Percentiles rank a stretch among this genome's conserved stretches.
Evolutionary conservation across 2,113 vertebrate genomes (phyloP).

Genomic region (Aptenodytes patagonicus): DNA sequence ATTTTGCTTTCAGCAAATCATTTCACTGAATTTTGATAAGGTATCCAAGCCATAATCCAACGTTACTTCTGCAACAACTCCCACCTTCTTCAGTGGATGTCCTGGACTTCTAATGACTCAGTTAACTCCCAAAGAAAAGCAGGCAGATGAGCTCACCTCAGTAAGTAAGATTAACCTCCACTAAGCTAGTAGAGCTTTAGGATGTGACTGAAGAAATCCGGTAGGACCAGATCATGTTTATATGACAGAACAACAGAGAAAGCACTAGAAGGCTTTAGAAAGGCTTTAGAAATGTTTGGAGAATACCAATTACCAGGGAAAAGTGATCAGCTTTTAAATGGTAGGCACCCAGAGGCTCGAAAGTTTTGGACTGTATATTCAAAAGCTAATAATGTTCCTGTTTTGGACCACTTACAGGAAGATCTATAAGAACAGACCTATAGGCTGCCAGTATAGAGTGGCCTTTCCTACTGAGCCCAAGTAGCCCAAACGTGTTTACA

Average conservation of each 20-base stretch:
- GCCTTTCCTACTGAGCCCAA: neutral
- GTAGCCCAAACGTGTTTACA: neutral
- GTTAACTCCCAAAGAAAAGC: neutral
- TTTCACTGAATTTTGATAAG: neutral
- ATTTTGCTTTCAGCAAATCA: neutral
- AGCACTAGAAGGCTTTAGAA: neutral
- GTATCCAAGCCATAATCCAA: neutral
- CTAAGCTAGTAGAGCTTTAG: neutral
- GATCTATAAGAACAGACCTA: neutral
- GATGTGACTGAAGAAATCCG: neutral
- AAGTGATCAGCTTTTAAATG: neutral
- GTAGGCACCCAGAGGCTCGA: rapidly evolving
- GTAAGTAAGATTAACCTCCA: neutral
- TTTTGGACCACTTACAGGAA: neutral
- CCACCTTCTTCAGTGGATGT: neutral
- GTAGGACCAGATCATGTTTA: neutral
- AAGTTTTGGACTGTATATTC: neutral
- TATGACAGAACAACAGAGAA: neutral
- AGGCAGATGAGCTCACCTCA: neutral
- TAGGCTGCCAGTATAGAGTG: neutral
- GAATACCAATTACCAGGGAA: neutral
- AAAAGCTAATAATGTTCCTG: neutral
- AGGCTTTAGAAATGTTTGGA: neutral
- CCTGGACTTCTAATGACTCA: neutral
- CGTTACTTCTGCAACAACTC: neutral